A percentile compares a stretch with the other conserved stretches of the same genome.
Conservation (phyloP, 2,888 invertebrate genomes). For the Mystacides longicornis region DNA sequence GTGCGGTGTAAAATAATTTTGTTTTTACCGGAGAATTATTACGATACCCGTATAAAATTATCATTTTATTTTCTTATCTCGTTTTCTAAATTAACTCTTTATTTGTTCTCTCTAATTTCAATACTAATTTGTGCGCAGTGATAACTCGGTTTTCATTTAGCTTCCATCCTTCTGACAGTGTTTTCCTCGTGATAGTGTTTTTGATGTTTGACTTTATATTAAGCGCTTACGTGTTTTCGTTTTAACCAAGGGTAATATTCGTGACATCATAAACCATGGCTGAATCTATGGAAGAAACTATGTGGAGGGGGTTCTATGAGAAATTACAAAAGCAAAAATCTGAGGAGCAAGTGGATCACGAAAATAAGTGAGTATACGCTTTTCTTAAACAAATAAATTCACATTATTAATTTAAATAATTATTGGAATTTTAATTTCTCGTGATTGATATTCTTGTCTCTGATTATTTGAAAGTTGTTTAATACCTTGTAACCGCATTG, state of each 20-base stretch:
- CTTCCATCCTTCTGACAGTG: too few species aligned
- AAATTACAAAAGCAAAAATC: conserved; percentile 58
- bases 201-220: not conserved
- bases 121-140: too few species aligned
- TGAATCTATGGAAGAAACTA: conserved; percentile 53
- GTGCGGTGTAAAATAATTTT: not conserved
- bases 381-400: not conserved
- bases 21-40: not conserved
- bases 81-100: not conserved
- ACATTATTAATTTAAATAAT: not conserved
- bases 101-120: not conserved
- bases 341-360: conserved; percentile 56
- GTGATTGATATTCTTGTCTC: not conserved
- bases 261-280: conserved; percentile 11
- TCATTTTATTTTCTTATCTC: too few species aligned
- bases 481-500: too few species aligned
- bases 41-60: not conserved
- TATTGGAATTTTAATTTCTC: not conserved
- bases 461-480: too few species aligned
- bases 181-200: too few species aligned
- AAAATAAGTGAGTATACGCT: conserved; percentile 51
- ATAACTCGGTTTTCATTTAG: too few species aligned
- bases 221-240: conserved; percentile 11
- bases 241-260: conserved; percentile 12
- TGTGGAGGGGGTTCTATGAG: conserved; percentile 72